Percentiles rank a stretch among this genome's conserved stretches.
Evolutionary conservation across 2,113 vertebrate species (phyloP).

Genomic region (Balaeniceps rex): DNA sequence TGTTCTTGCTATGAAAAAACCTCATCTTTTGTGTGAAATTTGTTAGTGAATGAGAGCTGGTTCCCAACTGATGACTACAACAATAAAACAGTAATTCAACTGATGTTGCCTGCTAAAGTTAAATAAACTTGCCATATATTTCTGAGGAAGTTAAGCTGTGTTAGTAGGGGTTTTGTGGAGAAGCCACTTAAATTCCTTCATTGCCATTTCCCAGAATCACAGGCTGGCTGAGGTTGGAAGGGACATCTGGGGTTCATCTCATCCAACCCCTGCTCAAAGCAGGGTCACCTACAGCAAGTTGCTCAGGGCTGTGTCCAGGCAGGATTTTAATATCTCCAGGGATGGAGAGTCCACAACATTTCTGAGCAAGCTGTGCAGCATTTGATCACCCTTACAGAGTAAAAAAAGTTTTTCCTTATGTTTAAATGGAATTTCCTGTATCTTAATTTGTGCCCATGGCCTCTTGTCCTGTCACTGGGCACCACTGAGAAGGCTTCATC

Average conservation of each 20-base stretch:
- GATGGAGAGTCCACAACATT: neutral
- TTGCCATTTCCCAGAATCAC: neutral
- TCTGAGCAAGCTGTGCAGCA: neutral
- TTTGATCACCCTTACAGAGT: neutral
- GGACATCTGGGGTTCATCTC: neutral
- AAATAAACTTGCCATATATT: neutral
- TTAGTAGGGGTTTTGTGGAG: neutral
- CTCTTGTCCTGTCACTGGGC: neutral
- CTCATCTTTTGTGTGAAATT: neutral
- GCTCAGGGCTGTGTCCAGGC: neutral
- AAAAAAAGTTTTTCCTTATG: neutral
- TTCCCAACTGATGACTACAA: neutral
- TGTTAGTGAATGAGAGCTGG: neutral
- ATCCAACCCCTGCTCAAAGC: neutral
- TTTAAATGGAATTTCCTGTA: neutral
- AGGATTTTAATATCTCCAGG: neutral
- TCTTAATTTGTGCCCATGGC: neutral
- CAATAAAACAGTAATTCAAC: slow-evolving; percentile 1
- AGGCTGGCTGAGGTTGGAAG: neutral
- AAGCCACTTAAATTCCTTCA: neutral
- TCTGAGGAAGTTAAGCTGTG: neutral
- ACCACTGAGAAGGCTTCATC: neutral
- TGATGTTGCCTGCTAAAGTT: slow-evolving; percentile 4
- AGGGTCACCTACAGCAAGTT: neutral
- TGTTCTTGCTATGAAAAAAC: neutral